Base-by-base conservation (phyloP, 2,888 invertebrate species). In the Dichetophora obliterata region DNA sequence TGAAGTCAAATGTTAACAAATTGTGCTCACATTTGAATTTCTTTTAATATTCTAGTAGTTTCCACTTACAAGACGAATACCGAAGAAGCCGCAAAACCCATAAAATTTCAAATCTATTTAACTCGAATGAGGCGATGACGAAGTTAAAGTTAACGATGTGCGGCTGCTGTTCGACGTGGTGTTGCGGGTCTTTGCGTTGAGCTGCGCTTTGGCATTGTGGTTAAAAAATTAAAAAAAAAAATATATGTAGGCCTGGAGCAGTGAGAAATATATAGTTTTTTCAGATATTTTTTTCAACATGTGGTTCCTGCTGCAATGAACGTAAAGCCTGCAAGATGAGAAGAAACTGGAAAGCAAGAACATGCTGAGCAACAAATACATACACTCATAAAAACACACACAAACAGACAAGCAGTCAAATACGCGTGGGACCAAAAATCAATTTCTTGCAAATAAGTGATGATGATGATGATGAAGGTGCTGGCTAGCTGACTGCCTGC, bases 71-170 rank as follows among this genome's bases (percentile, higher is more conserved):
- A 54, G 19, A n/a, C 22, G 54, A 0, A 54, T 19, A 70, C 71
- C 59, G 65, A 75, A 75, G 75, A 70, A 77, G 77, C 77, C 75
- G 70, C 77, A 65, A 72, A 72, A 34, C 27, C 31, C 72, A 78
- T 73, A 75, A 73, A 66, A 75, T 68, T 73, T 63, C 59, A 78
- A 78, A 77, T 77, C 77, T 78, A 78, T 75, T 78, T 78, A 78
- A 73, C 78, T 70, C 73, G 75, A 75, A 78, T 52, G 75, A 75
- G 75, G 73, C 69, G 78, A 75, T 75, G 78, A 75, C 78, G 78
- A 78, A 78, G 75, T 75, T 72, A 69, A 78, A 78, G 75, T 75
- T 78, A 78, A 75, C 78, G 78, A 78, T 69, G 73, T 75, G 75
- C 73, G 75, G 78, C 37, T 57, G 37, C 54, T 48, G 34, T 48